Evolutionary conservation across 2,113 vertebrate genomes (phyloP).

Genomic region (Carettochelys insculpta): DNA sequence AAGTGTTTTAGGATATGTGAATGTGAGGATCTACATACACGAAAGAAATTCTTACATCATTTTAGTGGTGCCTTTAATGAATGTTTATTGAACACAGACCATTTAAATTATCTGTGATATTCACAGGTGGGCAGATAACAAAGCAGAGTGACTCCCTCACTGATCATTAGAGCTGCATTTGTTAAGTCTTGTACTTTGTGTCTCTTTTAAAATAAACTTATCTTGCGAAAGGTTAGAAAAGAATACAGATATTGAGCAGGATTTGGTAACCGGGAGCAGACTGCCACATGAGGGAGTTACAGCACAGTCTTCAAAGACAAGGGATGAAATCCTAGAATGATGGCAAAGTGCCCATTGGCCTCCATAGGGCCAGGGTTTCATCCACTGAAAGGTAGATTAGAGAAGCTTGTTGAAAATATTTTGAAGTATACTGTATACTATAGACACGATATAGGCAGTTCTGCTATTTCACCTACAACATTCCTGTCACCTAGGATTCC

Average conservation of each 20-base stretch:
- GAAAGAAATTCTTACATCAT: not conserved
- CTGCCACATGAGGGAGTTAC: constrained; percentile 46
- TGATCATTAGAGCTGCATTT: constrained; percentile 70
- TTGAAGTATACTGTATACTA: not conserved
- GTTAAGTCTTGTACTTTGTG: constrained; percentile 76
- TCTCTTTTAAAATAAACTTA: constrained; percentile 70
- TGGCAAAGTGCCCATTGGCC: not conserved
- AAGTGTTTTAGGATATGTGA: not conserved
- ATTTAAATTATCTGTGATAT: constrained; percentile 40
- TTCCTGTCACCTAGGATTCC: not conserved
- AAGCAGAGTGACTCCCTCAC: constrained; percentile 30
- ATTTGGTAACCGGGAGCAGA: constrained; percentile 52
- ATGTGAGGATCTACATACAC: constrained; percentile 12
- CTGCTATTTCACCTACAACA: not conserved
- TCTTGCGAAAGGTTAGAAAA: constrained; percentile 71
- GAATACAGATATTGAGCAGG: constrained; percentile 61
- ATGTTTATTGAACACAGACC: constrained; percentile 33
- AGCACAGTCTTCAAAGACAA: constrained; percentile 41
- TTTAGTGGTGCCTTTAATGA: constrained; percentile 49
- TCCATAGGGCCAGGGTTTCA: not conserved
- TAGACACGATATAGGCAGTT: not conserved
- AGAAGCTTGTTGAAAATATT: constrained; percentile 15
- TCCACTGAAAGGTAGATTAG: constrained; percentile 21
- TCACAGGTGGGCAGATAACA: constrained; percentile 63
- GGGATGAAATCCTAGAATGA: not conserved